A percentile compares a stretch with the other conserved stretches of the same genome.
Evolutionary conservation across 2,888 invertebrate genomes (phyloP).

Genomic region (Osedax frankpressi): DNA sequence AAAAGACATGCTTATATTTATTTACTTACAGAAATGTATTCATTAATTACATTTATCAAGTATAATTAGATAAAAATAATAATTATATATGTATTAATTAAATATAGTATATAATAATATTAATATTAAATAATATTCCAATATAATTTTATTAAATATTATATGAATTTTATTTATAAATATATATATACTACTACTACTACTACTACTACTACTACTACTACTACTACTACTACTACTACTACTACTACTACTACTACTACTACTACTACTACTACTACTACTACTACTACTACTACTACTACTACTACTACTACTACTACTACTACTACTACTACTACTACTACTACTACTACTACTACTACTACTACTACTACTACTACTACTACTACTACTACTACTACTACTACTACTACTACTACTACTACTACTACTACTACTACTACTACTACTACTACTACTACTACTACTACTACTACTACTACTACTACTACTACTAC

Average conservation of each 20-base stretch:
- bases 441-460: neutral
- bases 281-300: neutral
- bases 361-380: neutral
- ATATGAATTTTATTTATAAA: no score
- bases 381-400: neutral
- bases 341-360: neutral
- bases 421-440: neutral
- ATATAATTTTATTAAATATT: no score
- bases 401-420: neutral
- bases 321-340: neutral
- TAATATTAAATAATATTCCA: no score
- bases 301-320: neutral
- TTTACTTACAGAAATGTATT: no score
- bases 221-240: neutral
- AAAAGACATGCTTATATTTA: no score
- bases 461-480: neutral
- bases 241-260: neutral
- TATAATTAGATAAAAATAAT: no score
- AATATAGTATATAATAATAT: no score
- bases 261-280: neutral
- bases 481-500: neutral
- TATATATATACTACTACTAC: neutral
- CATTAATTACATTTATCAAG: no score
- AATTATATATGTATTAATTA: no score
- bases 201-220: neutral